Percentiles rank a stretch among this genome's conserved stretches.
Evolutionary conservation across 2,888 invertebrate genomes (phyloP).

Genomic region (Oscheius sp.): DNA sequence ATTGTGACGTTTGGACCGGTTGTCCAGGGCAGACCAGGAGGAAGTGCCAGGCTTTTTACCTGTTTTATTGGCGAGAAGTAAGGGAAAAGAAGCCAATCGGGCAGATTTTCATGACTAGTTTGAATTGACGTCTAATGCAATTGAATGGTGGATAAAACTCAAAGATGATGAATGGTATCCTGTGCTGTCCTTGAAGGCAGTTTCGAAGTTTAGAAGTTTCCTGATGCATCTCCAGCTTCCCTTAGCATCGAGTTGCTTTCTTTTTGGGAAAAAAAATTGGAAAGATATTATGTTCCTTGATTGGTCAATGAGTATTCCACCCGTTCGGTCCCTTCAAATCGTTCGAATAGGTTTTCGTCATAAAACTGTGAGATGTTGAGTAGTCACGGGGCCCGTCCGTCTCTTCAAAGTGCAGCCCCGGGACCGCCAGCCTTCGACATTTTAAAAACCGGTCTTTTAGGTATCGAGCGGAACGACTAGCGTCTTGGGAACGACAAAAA

Average conservation of each 20-base stretch:
- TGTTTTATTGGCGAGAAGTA: not conserved
- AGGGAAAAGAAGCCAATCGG: not conserved
- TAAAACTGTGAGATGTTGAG: no score
- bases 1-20: conserved; percentile 19
- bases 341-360: conserved; percentile 8
- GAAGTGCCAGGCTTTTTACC: not conserved
- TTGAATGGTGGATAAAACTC: no score
- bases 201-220: no score
- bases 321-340: not conserved
- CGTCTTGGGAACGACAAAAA: conserved; percentile 7
- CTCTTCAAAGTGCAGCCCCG: conserved; percentile 21
- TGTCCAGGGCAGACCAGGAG: not conserved
- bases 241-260: no score
- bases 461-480: conserved; percentile 20
- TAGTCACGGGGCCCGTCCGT: conserved; percentile 25
- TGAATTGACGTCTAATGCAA: no score
- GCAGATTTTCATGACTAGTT: not conserved
- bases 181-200: no score
- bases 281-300: not conserved
- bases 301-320: not conserved
- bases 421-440: conserved; percentile 19
- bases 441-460: conserved; percentile 27
- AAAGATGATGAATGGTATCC: no score
- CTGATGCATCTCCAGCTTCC: no score
- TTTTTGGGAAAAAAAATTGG: not conserved